Base-by-base conservation (phyloP, 1,140 invertebrate species). In the Platorchestia sp. region DNA sequence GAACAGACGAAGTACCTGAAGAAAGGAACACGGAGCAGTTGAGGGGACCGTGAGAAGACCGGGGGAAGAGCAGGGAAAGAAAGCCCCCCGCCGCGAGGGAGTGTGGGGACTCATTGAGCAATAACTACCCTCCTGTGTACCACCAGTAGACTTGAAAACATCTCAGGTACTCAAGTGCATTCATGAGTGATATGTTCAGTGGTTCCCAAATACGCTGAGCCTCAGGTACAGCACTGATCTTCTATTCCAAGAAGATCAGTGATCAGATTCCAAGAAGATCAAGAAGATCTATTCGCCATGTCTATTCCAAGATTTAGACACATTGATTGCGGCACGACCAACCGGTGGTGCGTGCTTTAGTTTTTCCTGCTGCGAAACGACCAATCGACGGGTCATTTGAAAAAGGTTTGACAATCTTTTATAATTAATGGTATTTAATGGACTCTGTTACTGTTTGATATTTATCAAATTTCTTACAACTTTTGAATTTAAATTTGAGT, bases 11-110 rank as follows among this genome's bases (percentile, higher is more conserved):
- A 43, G 86, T 86, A 95, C 44, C 45, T 89, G 53, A 47, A 86
- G 75, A 86, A 86, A 95, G 59, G 47, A 7, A 43, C 45, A 41
- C 45, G 91, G 91, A n/a, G 91, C 91, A 45, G 43, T 93, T 40
- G 91, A 93, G 45, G 91, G 91, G 19, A 93, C 91, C 45, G 43
- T 93, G 91, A 93, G 91, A n/a, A 93, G 45, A 5, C 43, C 91
- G 7, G 43, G 91, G 91, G 91, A 45, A 45, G 91, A 47, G 45
- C 91, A 93, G 40, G 91, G 91, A 16, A 93, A 93, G 91, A 93
- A 93, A n/a, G 43, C 19, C 19, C 19, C 91, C 10, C 44, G 91
- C 22, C 36, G 45, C 45, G 45, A 41, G 45, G 45, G 43, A 45
- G 43, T 44, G 45, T 47, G 91, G 45, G 91, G 91, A 47, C 43